Evolutionary conservation across 1,140 invertebrate species (phyloP).

Genomic region (Lithobius niger): DNA sequence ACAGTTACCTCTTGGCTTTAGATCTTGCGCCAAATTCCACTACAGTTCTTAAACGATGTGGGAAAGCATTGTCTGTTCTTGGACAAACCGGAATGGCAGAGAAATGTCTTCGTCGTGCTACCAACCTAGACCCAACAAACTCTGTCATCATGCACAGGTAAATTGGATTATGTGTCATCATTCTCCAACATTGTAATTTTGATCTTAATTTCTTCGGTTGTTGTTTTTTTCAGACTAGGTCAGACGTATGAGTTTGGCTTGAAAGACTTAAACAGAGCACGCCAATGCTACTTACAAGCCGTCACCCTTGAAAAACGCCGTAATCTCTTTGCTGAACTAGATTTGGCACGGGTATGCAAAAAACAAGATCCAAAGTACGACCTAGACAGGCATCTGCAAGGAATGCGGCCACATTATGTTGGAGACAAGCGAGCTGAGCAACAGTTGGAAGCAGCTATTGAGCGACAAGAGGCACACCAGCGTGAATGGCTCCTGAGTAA

Average conservation of each 20-base stretch:
- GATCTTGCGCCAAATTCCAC: not conserved
- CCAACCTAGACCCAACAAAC: not conserved
- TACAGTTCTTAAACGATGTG: not conserved
- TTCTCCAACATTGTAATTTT: not conserved
- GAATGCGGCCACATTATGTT: not conserved
- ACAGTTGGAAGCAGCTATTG: not conserved
- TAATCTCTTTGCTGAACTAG: not conserved
- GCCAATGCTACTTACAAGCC: not conserved
- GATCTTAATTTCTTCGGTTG: not conserved
- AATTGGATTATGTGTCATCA: not conserved
- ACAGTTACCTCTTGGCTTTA: not conserved
- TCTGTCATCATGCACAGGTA: not conserved
- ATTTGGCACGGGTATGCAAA: not conserved
- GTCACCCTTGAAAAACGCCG: not conserved
- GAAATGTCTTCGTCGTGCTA: not conserved
- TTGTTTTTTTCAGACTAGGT: not conserved
- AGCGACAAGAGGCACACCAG: not conserved
- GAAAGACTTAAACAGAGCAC: not conserved
- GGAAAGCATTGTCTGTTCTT: not conserved
- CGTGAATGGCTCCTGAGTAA: too few relatives aligned
- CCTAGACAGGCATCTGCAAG: not conserved
- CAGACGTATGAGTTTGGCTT: not conserved
- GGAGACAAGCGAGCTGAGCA: not conserved
- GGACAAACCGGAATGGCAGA: not conserved
- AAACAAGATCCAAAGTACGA: not conserved